Evolutionary conservation across 2,888 invertebrate genomes (phyloP).

Genomic region (Unio pictorum): DNA sequence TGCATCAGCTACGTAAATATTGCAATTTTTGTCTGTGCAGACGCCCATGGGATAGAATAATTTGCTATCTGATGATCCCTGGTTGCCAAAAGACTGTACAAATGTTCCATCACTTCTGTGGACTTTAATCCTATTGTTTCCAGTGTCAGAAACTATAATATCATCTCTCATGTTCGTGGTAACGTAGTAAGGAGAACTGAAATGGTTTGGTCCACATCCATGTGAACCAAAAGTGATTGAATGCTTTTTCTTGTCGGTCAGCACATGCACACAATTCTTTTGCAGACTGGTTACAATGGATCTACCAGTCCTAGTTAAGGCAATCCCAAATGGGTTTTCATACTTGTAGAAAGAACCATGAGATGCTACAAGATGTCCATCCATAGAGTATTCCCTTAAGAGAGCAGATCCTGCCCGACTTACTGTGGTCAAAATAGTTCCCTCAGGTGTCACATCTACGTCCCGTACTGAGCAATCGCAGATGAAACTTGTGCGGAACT

Average conservation of each 20-base stretch:
- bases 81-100: slow-evolving; percentile 38
- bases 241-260: slow-evolving; percentile 46
- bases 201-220: slow-evolving; percentile 47
- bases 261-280: slow-evolving; percentile 44
- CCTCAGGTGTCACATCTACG: slow-evolving; percentile 37
- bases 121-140: slow-evolving; percentile 56
- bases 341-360: slow-evolving; percentile 48
- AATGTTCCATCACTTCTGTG: slow-evolving; percentile 50
- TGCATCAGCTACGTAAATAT: slow-evolving; percentile 60
- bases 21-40: slow-evolving; percentile 50
- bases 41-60: slow-evolving; percentile 59
- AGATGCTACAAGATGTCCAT: slow-evolving; percentile 34
- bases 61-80: slow-evolving; percentile 49
- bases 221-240: slow-evolving; percentile 51
- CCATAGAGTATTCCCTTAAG: slow-evolving; percentile 40
- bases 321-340: slow-evolving; percentile 52
- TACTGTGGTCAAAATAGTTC: slow-evolving; percentile 42
- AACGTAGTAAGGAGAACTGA: slow-evolving; percentile 50
- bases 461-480: slow-evolving; percentile 53
- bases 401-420: slow-evolving; percentile 41
- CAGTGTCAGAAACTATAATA: slow-evolving; percentile 54
- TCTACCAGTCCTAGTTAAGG: slow-evolving; percentile 34
- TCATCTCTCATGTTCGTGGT: slow-evolving; percentile 44
- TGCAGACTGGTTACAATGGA: slow-evolving; percentile 51
- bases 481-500: slow-evolving; percentile 34